Evolutionary conservation across 2,113 vertebrate species (phyloP).

Genomic region (Microtus richardsoni): DNA sequence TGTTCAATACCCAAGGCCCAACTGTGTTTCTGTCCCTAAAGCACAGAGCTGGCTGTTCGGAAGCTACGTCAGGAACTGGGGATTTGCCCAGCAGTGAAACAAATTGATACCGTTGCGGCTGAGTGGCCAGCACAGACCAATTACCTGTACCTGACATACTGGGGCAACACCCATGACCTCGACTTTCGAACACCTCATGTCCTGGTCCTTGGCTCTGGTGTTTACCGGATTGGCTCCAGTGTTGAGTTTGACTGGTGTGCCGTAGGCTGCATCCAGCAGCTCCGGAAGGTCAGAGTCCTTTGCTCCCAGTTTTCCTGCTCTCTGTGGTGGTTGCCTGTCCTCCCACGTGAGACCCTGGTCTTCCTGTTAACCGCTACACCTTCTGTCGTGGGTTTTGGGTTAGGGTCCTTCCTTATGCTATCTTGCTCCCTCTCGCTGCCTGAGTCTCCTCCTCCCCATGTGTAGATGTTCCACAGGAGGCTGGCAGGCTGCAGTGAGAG

Average conservation of each 20-base stretch:
- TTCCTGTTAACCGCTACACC: not conserved
- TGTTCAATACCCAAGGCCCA: not conserved
- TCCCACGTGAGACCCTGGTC: too few relatives aligned
- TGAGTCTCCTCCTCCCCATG: not conserved
- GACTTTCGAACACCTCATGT: conserved; percentile 91
- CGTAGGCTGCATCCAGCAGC: conserved; percentile 96
- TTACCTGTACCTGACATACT: conserved; percentile 97
- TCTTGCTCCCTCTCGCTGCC: not conserved
- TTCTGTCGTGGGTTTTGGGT: not conserved
- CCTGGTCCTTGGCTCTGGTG: conserved; percentile 96
- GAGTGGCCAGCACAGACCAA: conserved; percentile 98
- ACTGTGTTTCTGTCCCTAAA: conserved; percentile 66
- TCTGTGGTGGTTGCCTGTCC: not conserved
- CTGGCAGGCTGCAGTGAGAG: not conserved
- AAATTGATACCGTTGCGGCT: conserved; percentile 97
- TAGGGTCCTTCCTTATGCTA: not conserved
- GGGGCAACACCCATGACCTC: conserved; percentile 92
- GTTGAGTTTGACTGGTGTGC: conserved; percentile 99
- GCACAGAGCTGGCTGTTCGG: conserved; percentile 96
- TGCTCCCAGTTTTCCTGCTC: not conserved
- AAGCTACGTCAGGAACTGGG: conserved; percentile 94
- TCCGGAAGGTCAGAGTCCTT: conserved; percentile 90
- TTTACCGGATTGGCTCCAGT: conserved; percentile 98
- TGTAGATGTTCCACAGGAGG: not conserved
- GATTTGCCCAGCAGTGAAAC: conserved; percentile 96